These are phyloP conservation scores for Ochropleura leucogaster DNA, from an alignment of 2,888 invertebrate species.

Conservation along the genomic window DNA sequence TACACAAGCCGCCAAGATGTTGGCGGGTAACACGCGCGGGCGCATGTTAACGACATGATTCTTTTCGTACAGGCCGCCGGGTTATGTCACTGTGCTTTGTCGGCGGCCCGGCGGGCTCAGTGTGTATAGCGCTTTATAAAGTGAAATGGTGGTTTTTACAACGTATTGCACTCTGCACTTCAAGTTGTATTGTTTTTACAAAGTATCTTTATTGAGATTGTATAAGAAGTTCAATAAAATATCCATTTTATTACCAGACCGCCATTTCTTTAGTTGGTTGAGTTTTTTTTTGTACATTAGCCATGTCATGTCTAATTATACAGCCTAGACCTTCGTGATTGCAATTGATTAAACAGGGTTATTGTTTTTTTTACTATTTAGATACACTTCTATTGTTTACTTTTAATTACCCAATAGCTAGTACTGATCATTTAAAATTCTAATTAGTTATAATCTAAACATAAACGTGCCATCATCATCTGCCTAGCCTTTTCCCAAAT, in stretches of 20 bases:
- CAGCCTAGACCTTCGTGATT: conserved; percentile 5
- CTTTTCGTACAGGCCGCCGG: no score
- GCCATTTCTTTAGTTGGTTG: background rate
- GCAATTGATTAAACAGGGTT: conserved; percentile 15
- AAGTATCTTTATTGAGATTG: background rate
- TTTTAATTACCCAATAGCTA: conserved; percentile 2
- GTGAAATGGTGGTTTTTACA: background rate
- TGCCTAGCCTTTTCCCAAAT: background rate
- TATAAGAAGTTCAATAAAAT: conserved; percentile 15
- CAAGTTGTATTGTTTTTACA: background rate
- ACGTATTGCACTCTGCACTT: conserved; percentile 13
- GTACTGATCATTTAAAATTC: background rate
- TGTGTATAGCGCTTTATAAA: no score
- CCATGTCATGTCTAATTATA: conserved; percentile 18
- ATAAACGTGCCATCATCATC: background rate
- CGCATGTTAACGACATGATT: no score
- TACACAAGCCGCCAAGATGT: no score
- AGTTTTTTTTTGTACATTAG: conserved; percentile 25
- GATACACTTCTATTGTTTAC: background rate
- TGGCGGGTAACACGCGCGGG: no score
- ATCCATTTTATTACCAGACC: conserved; percentile 7
- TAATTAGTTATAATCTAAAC: background rate
- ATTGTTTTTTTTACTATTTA: conserved; percentile 14
- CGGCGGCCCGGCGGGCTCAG: no score
- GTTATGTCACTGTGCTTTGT: no score